A percentile compares a stretch with the other conserved stretches of the same genome.
phyloP scores from a whole-genome alignment of 2,888 invertebrate species.

The Apantesis nais region DNA sequence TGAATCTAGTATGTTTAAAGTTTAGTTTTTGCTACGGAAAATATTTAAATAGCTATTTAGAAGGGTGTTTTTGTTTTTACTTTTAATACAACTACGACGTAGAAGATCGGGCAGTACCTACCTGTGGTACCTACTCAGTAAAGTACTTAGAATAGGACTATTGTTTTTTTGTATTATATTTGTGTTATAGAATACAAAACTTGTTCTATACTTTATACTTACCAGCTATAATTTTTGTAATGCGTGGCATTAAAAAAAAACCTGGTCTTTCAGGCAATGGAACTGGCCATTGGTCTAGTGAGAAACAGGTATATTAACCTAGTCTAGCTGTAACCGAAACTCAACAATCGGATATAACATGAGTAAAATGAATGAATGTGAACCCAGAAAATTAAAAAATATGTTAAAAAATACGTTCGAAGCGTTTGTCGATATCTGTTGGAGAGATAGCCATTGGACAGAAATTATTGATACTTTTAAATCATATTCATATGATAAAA shows the following conservation, averaged over 20 bases:
- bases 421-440: not conserved
- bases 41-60: not conserved
- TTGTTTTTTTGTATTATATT: no score
- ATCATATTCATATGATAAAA: no score
- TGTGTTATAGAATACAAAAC: no score
- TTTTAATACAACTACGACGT: not conserved
- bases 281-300: no score
- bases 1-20: not conserved
- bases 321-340: not conserved
- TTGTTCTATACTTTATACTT: no score
- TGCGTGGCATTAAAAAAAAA: no score
- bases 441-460: conserved; percentile 5
- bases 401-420: not conserved
- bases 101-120: not conserved
- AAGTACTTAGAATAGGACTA: no score
- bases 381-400: not conserved
- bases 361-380: not conserved
- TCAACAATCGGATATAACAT: not conserved
- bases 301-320: no score
- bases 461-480: no score
- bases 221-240: no score
- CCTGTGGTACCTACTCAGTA: no score
- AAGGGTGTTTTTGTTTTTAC: not conserved
- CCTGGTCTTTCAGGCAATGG: no score
- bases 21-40: not conserved